Evolutionary conservation across 2,888 invertebrate genomes (phyloP).

Genomic region (Ophion slaviceki): DNA sequence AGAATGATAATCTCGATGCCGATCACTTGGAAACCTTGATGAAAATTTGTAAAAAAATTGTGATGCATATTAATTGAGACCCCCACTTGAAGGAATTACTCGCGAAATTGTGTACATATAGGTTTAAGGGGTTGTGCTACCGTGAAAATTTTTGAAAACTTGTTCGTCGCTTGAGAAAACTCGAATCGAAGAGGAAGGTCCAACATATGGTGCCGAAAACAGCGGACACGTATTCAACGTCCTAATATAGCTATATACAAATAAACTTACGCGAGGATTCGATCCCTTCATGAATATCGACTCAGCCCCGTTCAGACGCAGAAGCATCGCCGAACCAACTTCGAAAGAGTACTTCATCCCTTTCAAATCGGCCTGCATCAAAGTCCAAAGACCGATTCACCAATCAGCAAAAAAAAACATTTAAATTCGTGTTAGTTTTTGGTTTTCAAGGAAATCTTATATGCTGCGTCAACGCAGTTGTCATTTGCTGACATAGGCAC

Average conservation of each 20-base stretch:
- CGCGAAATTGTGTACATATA: no score
- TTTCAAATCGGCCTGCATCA: constrained; percentile 85
- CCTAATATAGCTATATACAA: neutral
- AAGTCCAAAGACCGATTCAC: no score
- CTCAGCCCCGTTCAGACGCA: constrained; percentile 87
- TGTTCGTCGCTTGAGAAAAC: no score
- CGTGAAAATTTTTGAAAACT: no score
- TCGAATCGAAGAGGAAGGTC: no score
- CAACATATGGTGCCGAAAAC: neutral
- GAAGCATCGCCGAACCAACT: constrained; percentile 86
- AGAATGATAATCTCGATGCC: neutral
- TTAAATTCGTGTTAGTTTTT: no score
- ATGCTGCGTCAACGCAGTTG: neutral
- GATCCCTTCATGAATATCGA: constrained; percentile 88
- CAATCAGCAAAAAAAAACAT: constrained; percentile 62
- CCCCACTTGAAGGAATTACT: no score
- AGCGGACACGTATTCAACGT: no score
- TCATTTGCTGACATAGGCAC: constrained; percentile 80
- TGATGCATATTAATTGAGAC: no score
- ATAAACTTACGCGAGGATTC: constrained; percentile 81
- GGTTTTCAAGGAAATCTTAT: neutral
- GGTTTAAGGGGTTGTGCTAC: neutral
- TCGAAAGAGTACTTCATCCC: constrained; percentile 88
- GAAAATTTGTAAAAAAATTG: neutral
- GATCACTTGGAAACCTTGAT: neutral